Percentiles rank a stretch among this genome's conserved stretches.
Conservation (phyloP, 2,113 vertebrate species). For the Cyrtonyx montezumae region DNA sequence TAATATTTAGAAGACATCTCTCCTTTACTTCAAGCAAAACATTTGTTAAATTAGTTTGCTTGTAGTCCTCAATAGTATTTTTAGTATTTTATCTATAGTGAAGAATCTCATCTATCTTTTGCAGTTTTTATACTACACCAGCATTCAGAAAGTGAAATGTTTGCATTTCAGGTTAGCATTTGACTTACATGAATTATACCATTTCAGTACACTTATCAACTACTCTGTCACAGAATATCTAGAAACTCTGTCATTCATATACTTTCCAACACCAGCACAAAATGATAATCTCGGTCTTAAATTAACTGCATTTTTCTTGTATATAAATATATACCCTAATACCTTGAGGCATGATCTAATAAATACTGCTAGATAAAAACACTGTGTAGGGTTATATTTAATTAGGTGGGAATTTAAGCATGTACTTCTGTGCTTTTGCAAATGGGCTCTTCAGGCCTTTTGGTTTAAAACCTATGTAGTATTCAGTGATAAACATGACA, state of each 20-base stretch:
- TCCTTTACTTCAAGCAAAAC: conserved; percentile 18
- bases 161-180: neutral
- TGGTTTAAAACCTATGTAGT: neutral
- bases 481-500: neutral
- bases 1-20: conserved; percentile 1
- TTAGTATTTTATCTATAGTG: neutral
- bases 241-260: neutral
- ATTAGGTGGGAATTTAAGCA: neutral
- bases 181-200: neutral
- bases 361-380: neutral
- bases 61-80: neutral
- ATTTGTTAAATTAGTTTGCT: neutral
- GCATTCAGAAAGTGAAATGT: neutral
- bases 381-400: neutral
- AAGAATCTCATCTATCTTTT: neutral
- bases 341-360: neutral
- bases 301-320: neutral
- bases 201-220: neutral
- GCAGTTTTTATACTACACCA: neutral
- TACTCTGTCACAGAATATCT: neutral
- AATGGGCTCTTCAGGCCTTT: neutral
- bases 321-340: neutral
- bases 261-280: neutral
- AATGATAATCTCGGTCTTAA: neutral
- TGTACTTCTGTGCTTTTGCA: neutral